Evolutionary conservation across 2,113 vertebrate species (phyloP), one percentile per base, ranked within the genome.

Genomic region (Sterna hirundo): DNA sequence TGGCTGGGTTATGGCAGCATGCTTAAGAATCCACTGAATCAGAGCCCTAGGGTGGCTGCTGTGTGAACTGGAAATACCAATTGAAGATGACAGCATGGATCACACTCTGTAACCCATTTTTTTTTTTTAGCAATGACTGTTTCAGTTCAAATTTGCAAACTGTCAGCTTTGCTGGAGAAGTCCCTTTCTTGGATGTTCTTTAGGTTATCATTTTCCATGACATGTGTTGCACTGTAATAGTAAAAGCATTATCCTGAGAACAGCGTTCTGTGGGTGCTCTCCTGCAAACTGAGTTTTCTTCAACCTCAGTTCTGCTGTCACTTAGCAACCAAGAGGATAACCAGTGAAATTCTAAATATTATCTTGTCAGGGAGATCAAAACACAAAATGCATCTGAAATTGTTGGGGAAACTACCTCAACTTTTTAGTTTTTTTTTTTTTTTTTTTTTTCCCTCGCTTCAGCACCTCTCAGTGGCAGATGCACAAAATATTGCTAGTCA

Each of bases 301-400:
- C 20, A 70, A 65, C 16, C 32, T 77, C 62, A 40, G 27, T 89
- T 94, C 58, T 60, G 17, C 51, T 81, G 89, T 97, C 86, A 96
- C 96, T 86, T 96, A 96, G 94, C 93, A 96, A 96, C 96, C 51
- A 83, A 80, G 55, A 80, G 13, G 46, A 77, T 77, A 93, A 83
- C 54, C 66, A 57, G 62, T 47, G 42, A 95, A 90, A 77, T 85
- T 74, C 70, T 77, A 91, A 94, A 80, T 88, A 90, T 90, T 94
- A 80, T 66, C 62, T 74, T 55, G 46, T 75, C 87, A 93, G 62
- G 40, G 46, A 87, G 7, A 46, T 95, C 66, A 95, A 95, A 95
- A 80, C 38, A 89, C 30, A 87, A 96, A 94, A 91, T 15, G 27
- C 11, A 49, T 36, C 49, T 58, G 58, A 80, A 85, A 66, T 91